Evolutionary conservation across 1,140 invertebrate species (phyloP).

Genomic region (Gerris buenoi): DNA sequence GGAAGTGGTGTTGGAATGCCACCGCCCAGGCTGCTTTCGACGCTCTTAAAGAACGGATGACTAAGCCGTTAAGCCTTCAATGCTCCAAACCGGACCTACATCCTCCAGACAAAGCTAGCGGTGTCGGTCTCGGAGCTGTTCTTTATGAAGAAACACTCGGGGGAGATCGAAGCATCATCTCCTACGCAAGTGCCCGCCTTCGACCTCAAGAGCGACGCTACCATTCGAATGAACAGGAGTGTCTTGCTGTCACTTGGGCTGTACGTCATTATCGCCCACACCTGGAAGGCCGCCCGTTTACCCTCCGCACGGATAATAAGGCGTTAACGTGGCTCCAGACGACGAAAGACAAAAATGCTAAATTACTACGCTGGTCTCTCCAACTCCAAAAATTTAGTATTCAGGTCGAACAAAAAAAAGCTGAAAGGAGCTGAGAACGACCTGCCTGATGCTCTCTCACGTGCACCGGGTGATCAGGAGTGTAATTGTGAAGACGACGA

Average conservation of each 20-base stretch:
- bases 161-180: background rate
- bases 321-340: slow-evolving; percentile 27
- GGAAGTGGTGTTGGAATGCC: background rate
- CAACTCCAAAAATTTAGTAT: slow-evolving; percentile 27
- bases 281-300: slow-evolving; percentile 28
- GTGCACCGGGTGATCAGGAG: background rate
- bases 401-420: slow-evolving; percentile 26
- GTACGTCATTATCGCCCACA: slow-evolving; percentile 24
- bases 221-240: background rate
- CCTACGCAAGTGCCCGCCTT: background rate
- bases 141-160: background rate
- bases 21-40: background rate
- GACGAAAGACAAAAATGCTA: too few species aligned
- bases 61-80: background rate
- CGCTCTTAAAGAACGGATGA: background rate
- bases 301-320: slow-evolving; percentile 30
- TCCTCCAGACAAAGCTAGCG: background rate
- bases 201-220: background rate
- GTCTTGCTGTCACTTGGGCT: background rate
- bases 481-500: background rate
- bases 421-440: slow-evolving; percentile 25
- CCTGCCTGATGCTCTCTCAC: slow-evolving; percentile 26
- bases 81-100: background rate
- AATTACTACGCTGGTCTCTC: slow-evolving; percentile 17
- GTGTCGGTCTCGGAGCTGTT: background rate